Conservation (phyloP, 92 coral and sea anemone species). For the Chrysogorgia sp. region DNA sequence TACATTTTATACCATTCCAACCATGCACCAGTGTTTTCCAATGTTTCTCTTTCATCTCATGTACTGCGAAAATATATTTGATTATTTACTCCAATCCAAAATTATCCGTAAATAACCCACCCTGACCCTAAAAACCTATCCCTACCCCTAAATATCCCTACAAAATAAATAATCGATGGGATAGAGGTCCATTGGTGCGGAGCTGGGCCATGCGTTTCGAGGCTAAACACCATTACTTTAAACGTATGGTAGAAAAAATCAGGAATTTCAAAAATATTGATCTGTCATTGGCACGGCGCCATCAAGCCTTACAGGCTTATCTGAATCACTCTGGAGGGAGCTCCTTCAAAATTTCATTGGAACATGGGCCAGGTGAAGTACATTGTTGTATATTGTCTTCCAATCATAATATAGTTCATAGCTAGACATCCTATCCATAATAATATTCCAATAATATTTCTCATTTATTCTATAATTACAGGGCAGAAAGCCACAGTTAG, state of each 20-base stretch:
- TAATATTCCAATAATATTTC: neutral
- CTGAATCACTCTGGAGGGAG: slow-evolving; percentile 56
- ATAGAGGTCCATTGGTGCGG: slow-evolving; percentile 65
- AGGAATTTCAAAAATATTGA: slow-evolving; percentile 70
- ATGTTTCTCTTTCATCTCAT: no score
- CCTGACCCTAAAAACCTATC: neutral
- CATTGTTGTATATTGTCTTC: neutral
- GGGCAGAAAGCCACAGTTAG: slow-evolving; percentile 50
- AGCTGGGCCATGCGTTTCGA: slow-evolving; percentile 71
- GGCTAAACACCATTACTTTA: slow-evolving; percentile 71
- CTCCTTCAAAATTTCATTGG: slow-evolving; percentile 46
- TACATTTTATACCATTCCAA: no score
- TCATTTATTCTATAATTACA: neutral
- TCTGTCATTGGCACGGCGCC: slow-evolving; percentile 62
- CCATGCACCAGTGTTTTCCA: no score
- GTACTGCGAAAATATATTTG: no score
- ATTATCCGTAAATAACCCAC: slow-evolving; percentile 2
- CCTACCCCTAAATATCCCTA: neutral
- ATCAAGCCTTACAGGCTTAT: slow-evolving; percentile 65
- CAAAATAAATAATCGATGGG: neutral
- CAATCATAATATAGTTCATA: neutral
- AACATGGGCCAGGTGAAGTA: slow-evolving; percentile 69
- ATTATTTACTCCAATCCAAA: no score
- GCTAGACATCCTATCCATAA: neutral
- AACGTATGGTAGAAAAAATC: slow-evolving; percentile 41